phyloP scores from a whole-genome alignment of 2,797 vertebrate genomes.

The Emys orbicularis region DNA sequence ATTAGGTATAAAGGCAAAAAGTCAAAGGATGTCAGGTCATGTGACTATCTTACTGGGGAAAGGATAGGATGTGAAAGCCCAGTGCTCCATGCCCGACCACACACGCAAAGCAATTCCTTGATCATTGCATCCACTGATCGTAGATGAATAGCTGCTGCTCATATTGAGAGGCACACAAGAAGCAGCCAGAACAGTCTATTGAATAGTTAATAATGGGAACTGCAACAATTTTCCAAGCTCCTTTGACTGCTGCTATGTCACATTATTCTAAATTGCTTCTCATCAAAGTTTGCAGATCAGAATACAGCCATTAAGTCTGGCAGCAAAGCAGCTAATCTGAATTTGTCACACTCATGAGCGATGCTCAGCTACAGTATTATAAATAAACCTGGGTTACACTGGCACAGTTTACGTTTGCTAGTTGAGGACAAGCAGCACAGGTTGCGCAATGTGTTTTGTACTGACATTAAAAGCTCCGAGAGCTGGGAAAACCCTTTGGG shows the following conservation, averaged over 20 bases:
- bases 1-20: background rate
- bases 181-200: conserved; percentile 18
- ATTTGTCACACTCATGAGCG: conserved; percentile 51
- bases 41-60: background rate
- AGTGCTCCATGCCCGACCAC: background rate
- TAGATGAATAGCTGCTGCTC: background rate
- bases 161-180: background rate
- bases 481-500: background rate
- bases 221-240: background rate
- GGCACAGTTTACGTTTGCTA: conserved; percentile 29
- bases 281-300: conserved; percentile 6
- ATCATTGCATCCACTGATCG: background rate
- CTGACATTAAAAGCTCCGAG: conserved; percentile 1
- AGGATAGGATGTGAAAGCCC: conserved; percentile 12
- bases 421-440: background rate
- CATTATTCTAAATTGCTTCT: conserved; percentile 26
- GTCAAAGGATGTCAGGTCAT: background rate
- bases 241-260: conserved; percentile 22
- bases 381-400: conserved; percentile 31
- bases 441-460: background rate
- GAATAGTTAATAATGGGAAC: conserved; percentile 8
- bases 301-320: conserved; percentile 32
- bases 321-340: conserved; percentile 34
- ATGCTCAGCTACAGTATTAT: conserved; percentile 30
- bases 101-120: background rate